phyloP scores from a whole-genome alignment of 2,797 vertebrate species.

The Catharus ustulatus region DNA sequence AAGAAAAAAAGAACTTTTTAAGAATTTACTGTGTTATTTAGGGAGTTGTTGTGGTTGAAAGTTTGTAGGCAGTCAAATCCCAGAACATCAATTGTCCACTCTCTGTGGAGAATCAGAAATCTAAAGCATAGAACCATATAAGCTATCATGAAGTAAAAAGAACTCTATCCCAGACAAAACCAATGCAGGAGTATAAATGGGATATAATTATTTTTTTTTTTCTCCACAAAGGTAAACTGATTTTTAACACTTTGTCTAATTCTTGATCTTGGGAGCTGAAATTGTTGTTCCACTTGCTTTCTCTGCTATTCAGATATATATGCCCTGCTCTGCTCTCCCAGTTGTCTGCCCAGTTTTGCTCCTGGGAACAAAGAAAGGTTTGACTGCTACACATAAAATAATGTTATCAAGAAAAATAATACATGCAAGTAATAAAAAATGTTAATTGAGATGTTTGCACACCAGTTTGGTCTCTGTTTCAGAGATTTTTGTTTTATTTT shows the following conservation, averaged over 20 bases:
- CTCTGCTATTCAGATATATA: neutral
- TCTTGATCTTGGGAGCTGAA: neutral
- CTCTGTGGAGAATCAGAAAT: neutral
- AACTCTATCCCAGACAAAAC: neutral
- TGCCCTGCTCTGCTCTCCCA: neutral
- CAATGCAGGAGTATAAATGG: neutral
- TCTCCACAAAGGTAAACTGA: neutral
- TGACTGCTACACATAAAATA: neutral
- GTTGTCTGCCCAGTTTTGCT: rapidly evolving
- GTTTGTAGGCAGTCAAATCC: neutral
- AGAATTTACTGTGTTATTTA: neutral
- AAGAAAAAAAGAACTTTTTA: neutral
- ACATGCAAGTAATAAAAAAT: neutral
- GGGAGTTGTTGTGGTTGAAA: neutral
- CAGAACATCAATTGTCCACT: rapidly evolving
- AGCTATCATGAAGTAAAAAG: neutral
- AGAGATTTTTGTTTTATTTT: neutral
- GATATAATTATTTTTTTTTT: neutral
- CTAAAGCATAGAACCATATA: neutral
- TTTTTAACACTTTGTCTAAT: neutral
- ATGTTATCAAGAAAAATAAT: neutral
- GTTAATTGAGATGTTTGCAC: neutral
- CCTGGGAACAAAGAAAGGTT: neutral
- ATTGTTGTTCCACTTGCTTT: neutral
- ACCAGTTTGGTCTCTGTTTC: neutral